Conservation (phyloP, 2,888 invertebrate genomes). For the Rugalucina vietnamica region DNA sequence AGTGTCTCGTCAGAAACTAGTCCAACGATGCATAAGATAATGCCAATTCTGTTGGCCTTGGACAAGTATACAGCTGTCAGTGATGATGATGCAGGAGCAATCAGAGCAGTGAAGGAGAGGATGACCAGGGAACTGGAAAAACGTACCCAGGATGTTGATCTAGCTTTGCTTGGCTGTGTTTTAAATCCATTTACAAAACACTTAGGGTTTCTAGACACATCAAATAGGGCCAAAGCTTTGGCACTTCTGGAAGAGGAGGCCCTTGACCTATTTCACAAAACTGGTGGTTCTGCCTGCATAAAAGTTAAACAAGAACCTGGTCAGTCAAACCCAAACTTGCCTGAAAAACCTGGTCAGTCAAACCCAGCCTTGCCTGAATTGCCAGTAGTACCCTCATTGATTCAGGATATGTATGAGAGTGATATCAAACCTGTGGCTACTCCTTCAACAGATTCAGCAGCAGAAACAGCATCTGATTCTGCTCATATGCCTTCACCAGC, state of each 20-base stretch:
- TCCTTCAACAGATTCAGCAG: no score
- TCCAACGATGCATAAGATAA: constrained; percentile 18
- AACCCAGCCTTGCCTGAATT: not conserved
- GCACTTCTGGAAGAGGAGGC: not conserved
- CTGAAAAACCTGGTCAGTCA: not conserved
- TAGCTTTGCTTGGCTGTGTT: not conserved
- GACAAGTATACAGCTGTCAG: not conserved
- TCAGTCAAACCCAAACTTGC: no score
- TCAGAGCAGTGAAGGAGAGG: constrained; percentile 3
- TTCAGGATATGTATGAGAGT: not conserved
- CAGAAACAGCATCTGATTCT: not conserved
- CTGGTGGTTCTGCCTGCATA: not conserved
- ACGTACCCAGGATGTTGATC: not conserved
- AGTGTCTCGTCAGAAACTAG: constrained; percentile 15
- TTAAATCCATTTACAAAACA: constrained; percentile 18
- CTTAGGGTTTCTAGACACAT: not conserved
- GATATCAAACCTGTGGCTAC: not conserved
- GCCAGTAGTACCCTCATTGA: not conserved
- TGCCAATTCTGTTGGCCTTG: constrained; percentile 3
- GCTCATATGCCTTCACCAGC: no score
- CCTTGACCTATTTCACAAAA: not conserved
- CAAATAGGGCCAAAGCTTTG: not conserved
- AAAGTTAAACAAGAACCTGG: not conserved
- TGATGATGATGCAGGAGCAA: not conserved
- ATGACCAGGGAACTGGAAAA: constrained; percentile 1